Percentiles rank a stretch among this genome's conserved stretches.
These are phyloP conservation scores for Gopherus flavomarginatus DNA, from an alignment of 2,113 vertebrate species.

Conservation along the genomic window DNA sequence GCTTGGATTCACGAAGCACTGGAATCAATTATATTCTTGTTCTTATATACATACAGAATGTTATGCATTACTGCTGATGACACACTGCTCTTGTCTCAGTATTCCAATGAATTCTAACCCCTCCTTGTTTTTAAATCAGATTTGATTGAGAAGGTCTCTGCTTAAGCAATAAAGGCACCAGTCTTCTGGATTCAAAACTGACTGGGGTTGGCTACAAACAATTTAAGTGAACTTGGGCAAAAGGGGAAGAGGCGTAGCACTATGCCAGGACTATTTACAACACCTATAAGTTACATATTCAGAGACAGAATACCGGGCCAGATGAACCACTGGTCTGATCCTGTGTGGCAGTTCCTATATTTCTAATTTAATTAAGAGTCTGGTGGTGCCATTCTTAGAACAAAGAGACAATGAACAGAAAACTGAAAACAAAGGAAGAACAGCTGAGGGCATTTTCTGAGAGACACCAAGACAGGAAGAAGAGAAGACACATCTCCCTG, in stretches of 20 bases:
- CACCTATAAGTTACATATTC: too few species aligned
- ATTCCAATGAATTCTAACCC: background rate
- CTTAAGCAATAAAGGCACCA: background rate
- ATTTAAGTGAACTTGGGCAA: background rate
- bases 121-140: background rate
- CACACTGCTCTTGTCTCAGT: background rate
- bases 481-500: fast-evolving
- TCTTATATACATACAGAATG: fast-evolving
- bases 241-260: background rate
- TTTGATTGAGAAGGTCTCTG: background rate
- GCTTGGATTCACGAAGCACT: background rate
- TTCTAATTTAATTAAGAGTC: background rate
- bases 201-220: background rate
- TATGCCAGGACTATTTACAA: background rate
- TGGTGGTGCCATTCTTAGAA: background rate
- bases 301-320: background rate
- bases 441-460: background rate
- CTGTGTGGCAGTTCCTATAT: background rate
- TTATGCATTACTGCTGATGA: background rate
- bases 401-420: background rate
- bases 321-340: background rate
- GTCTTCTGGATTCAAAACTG: fast-evolving
- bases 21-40: background rate
- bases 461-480: fast-evolving
- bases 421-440: background rate